Base-by-base conservation (phyloP, 1,140 invertebrate species). In the Periplaneta americana region DNA sequence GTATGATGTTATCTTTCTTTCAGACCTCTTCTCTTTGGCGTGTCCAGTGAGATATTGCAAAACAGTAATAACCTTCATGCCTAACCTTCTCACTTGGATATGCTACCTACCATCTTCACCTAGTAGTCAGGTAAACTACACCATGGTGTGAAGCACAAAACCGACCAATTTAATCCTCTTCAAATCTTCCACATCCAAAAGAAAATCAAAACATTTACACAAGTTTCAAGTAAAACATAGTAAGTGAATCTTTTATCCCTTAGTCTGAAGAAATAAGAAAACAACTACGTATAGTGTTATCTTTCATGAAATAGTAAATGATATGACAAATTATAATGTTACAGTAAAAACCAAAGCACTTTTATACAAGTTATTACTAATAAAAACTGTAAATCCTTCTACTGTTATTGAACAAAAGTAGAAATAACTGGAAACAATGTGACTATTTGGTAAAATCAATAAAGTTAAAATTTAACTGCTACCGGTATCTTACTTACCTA, bases 1-100 rank as follows among this genome's bases (percentile, higher is more conserved):
- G n/a, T 8, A 77, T 33, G 32, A 22, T 34, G 15, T 33, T 77
- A 10, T 77, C 75, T 77, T 33, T 75, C 22, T 77, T 77, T 33
- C 75, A 77, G 75, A 77, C 75, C 33, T 77, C 75, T 77, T 77
- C 75, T 77, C 35, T 77, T 77, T 77, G 75, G 75, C 33, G 31
- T 77, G 8, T 33, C 75, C 75, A 77, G 57, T 66, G 57, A 66
- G 57, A 66, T 66, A 66, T 66, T 66, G n/a, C 57, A 17, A 66
- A 66, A 66, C 57, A 66, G 31, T 77, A 77, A 34, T 34, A 34
- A 33, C 33, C 31, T 34, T 33, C 34, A 48, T 48, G 39, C 39
- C 39, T 48, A 48, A 15, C 39, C 17, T 18, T 22, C 48, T 66
- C 48, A 66, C 48, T 57, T 57, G 48, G 48, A 57, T n/a, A 57